Evolutionary conservation across 2,113 vertebrate genomes (phyloP).

Genomic region (Ginglymostoma cirratum): DNA sequence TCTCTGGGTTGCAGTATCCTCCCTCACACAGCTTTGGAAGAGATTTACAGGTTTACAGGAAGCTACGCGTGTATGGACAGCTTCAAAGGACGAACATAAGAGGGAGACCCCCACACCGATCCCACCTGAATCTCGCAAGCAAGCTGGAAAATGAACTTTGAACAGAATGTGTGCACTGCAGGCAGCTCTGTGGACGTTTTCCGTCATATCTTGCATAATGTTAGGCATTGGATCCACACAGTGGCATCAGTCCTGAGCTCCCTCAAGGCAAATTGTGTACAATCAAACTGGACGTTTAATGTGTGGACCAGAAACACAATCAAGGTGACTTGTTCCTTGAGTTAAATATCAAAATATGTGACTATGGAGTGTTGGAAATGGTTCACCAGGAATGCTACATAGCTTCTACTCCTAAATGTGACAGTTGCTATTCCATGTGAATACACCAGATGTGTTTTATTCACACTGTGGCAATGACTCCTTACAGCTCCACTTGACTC

Average conservation of each 20-base stretch:
- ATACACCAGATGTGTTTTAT: background rate
- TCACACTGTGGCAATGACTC: background rate
- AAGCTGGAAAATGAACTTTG: conserved; percentile 33
- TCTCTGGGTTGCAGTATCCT: conserved; percentile 66
- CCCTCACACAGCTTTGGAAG: conserved; percentile 87
- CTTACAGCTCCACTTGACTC: background rate
- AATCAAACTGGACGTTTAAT: background rate
- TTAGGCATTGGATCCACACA: background rate
- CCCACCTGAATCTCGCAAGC: background rate
- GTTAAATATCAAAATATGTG: background rate
- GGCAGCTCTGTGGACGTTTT: background rate
- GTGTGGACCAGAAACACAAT: background rate
- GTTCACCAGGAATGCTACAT: background rate
- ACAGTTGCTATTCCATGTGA: background rate
- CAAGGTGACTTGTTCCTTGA: background rate
- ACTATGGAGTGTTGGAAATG: background rate
- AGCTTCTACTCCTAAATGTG: background rate
- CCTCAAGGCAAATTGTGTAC: background rate
- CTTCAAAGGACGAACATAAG: conserved; percentile 88
- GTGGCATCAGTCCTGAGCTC: background rate
- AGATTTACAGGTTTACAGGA: conserved; percentile 92
- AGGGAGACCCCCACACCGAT: background rate
- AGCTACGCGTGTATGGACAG: conserved; percentile 98
- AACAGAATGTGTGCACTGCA: background rate
- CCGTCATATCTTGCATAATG: background rate